A percentile compares a stretch with the other conserved stretches of the same genome.
These are phyloP conservation scores for Macropus fuliginosus DNA, from an alignment of 2,797 vertebrate species.

Conservation along the genomic window DNA sequence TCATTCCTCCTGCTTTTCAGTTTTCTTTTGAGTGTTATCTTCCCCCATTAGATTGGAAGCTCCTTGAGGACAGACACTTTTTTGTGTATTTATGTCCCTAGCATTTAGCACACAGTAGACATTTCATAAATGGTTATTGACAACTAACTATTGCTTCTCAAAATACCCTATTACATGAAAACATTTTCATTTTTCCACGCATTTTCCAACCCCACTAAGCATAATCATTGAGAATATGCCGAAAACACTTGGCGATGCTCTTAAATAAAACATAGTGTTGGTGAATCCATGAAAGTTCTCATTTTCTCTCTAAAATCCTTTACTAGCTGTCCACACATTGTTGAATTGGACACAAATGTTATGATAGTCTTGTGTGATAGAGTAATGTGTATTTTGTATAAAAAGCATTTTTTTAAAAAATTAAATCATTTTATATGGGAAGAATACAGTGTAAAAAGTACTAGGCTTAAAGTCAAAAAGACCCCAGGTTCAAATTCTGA, in stretches of 20 bases:
- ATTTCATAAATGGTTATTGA: background rate
- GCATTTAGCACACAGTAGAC: background rate
- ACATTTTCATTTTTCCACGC: conserved; percentile 28
- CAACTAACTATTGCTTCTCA: background rate
- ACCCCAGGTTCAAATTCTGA: background rate
- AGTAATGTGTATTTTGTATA: background rate
- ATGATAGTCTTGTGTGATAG: background rate
- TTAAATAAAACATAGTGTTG: conserved; percentile 31
- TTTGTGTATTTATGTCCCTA: background rate
- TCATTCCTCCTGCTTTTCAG: background rate
- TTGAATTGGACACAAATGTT: background rate
- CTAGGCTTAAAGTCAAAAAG: background rate
- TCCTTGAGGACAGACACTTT: background rate
- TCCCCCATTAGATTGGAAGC: background rate
- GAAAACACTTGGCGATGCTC: conserved; percentile 27
- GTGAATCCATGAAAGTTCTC: background rate
- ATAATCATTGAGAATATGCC: conserved; percentile 22
- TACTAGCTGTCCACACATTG: background rate
- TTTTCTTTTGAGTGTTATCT: background rate
- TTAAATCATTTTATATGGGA: background rate
- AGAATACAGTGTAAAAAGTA: background rate
- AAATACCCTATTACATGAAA: background rate
- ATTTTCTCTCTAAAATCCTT: conserved; percentile 23
- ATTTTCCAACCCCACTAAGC: conserved; percentile 10
- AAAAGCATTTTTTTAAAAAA: background rate